Percentiles rank a stretch among this genome's conserved stretches.
phyloP scores from a whole-genome alignment of 2,888 invertebrate species.

The Mimas tiliae region DNA sequence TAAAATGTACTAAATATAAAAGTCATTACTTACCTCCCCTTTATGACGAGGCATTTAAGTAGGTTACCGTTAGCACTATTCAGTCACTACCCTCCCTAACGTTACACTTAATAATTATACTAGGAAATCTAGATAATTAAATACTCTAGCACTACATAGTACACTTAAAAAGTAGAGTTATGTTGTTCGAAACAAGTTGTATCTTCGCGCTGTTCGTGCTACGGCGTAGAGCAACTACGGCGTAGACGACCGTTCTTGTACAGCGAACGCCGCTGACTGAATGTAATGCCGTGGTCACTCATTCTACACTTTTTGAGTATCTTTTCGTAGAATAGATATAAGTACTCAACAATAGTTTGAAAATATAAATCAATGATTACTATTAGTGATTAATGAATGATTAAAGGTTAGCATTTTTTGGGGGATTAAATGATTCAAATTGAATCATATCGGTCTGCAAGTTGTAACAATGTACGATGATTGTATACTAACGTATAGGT shows the following conservation, averaged over 20 bases:
- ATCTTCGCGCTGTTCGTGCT: conserved; percentile 45
- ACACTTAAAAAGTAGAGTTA: conserved; percentile 27
- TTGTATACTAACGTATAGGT: no score
- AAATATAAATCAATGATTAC: no score
- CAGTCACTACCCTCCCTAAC: conserved; percentile 57
- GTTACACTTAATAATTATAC: conserved; percentile 57
- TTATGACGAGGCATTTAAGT: conserved; percentile 68
- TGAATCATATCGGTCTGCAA: no score
- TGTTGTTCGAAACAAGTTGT: conserved; percentile 49
- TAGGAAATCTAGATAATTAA: conserved; percentile 38
- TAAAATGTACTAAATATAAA: conserved; percentile 43
- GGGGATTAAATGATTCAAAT: no score
- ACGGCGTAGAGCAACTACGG: conserved; percentile 57
- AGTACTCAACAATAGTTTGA: neutral
- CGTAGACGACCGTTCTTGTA: conserved; percentile 69
- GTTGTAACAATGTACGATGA: no score
- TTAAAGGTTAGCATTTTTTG: no score
- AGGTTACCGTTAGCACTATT: conserved; percentile 69
- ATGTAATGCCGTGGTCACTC: conserved; percentile 43
- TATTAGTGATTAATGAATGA: no score
- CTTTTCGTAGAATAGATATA: conserved; percentile 46
- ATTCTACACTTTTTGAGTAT: conserved; percentile 55
- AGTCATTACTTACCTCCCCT: conserved; percentile 69
- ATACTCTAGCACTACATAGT: conserved; percentile 34
- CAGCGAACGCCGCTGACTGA: conserved; percentile 70